Conservation (phyloP, 2,888 invertebrate species). For the Drosophila cracens region DNA sequence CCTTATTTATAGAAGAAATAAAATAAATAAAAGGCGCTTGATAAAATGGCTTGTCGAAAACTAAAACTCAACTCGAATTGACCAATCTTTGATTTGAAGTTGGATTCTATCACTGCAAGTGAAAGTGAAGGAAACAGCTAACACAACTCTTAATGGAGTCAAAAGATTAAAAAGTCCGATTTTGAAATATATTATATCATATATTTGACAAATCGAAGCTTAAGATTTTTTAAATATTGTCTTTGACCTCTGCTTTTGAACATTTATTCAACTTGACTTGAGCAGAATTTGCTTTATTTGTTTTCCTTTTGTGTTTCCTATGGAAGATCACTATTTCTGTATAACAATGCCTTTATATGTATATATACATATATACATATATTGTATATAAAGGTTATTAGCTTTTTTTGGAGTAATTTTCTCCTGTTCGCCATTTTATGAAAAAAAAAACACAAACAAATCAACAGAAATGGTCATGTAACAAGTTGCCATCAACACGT, state of each 20-base stretch:
- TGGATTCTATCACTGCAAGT: not conserved
- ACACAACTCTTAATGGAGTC: too few relatives aligned
- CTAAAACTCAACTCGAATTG: not conserved
- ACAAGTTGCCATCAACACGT: constrained; percentile 67
- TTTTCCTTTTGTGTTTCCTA: not conserved
- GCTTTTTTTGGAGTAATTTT: not conserved
- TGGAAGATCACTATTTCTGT: not conserved
- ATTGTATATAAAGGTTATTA: not conserved
- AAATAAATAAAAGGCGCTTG: not conserved
- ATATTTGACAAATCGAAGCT: not conserved
- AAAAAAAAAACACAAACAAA: constrained; percentile 33
- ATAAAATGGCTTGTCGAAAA: not conserved
- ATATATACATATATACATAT: not conserved
- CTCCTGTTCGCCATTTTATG: not conserved
- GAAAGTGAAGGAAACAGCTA: not conserved
- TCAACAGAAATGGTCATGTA: constrained; percentile 57
- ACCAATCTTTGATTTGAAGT: not conserved
- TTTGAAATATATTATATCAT: too few relatives aligned
- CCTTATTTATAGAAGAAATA: not conserved
- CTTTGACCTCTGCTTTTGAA: not conserved
- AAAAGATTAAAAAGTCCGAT: not conserved
- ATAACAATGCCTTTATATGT: not conserved
- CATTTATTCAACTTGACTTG: not conserved
- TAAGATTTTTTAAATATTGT: not conserved
- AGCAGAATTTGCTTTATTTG: not conserved